Base-by-base conservation (phyloP, 1,140 invertebrate species). In the Odontomachus brunneus region DNA sequence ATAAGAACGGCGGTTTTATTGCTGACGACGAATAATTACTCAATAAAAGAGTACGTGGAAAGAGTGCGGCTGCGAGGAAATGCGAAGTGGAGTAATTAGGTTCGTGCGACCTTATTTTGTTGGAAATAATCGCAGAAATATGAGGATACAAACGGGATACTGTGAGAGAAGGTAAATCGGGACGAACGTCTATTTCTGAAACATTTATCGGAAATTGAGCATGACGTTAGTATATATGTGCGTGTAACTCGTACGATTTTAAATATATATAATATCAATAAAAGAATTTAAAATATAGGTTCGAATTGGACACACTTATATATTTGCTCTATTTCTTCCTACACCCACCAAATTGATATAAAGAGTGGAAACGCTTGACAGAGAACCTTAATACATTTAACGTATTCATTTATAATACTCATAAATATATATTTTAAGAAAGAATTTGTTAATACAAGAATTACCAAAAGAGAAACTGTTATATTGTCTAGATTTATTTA, bases 71-170 rank as follows among this genome's bases (percentile, higher is more conserved):
- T 55, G 51, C n/a, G 29, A 33, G 29, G 55, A 55, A 67, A 67
- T 67, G 49, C 33, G 17, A 78, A 66, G 49, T 53, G 62, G 17
- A 12, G 15, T 69, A 78, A 78, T 78, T 57, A 67, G 75, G 63
- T 78, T 67, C 65, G 49, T 22, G 75, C n/a, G 63, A 69, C 62
- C 63, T 78, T 53, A 78, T 78, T 78, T 57, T 19, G 22, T 49
- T 44, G 15, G 14, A 44, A 38, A 11, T n/a, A 14, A 57, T 22
- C n/a, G 38, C 49, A 33, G 66, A 5, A 33, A 33, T 33, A 33
- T 5, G 29, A 33, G 38, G 38, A 49, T 33, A 75, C 44, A 67
- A 75, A 78, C 49, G 49, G 49, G 38, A 44, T 44, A 44, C 38
- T 44, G 38, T 11, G 9, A 44, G 29, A 12, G 11, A 67, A 38